phyloP scores from a whole-genome alignment of 2,797 vertebrate species.

The Cercopithecus mitis region DNA sequence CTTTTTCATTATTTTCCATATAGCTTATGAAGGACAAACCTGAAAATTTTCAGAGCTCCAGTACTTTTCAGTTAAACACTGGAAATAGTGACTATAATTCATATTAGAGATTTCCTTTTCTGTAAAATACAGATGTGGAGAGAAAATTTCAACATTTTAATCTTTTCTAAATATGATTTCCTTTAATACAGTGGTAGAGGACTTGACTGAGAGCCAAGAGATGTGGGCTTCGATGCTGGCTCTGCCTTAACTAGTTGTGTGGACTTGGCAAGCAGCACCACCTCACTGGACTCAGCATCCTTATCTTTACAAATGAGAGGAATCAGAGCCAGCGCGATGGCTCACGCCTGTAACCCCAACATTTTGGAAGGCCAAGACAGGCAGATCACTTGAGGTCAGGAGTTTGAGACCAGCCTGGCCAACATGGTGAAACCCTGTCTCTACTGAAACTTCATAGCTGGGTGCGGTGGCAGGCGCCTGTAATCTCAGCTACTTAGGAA shows the following conservation, averaged over 20 bases:
- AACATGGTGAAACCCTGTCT: background rate
- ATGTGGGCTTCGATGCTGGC: fast-evolving
- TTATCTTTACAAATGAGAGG: background rate
- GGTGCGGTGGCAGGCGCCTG: background rate
- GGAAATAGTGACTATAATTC: conserved; percentile 36
- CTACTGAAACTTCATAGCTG: background rate
- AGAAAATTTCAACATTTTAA: background rate
- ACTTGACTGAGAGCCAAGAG: background rate
- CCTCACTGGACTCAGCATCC: background rate
- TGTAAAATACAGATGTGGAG: background rate
- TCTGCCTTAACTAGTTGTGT: background rate
- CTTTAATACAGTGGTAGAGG: background rate
- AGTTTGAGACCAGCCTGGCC: background rate
- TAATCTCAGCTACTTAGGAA: background rate
- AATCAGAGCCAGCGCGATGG: fast-evolving
- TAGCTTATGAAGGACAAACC: background rate
- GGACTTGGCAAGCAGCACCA: background rate
- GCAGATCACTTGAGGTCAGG: background rate
- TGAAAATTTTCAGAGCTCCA: background rate
- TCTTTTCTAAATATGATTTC: conserved; percentile 20
- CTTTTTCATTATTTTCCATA: background rate
- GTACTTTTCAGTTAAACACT: conserved; percentile 24
- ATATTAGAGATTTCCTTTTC: background rate
- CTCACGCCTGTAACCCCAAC: background rate
- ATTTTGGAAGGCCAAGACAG: background rate